phyloP scores from a whole-genome alignment of 2,888 invertebrate genomes.

The Dioctria rufipes region DNA sequence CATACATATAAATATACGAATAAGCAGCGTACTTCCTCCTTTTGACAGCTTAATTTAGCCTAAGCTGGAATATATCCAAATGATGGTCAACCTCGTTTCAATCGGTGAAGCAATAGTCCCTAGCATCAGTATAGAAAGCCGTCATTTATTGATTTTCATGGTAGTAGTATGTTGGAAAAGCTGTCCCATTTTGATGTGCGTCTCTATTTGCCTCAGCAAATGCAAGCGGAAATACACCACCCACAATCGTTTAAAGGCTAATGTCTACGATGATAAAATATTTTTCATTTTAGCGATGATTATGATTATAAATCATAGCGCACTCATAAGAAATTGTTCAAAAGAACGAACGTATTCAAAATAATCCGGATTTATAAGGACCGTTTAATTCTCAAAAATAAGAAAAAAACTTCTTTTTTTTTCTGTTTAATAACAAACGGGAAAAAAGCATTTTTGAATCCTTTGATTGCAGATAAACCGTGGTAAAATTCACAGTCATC shows the following conservation, averaged over 20 bases:
- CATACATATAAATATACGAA: not conserved
- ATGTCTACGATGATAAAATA: not conserved
- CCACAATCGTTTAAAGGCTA: no score
- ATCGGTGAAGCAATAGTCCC: not conserved
- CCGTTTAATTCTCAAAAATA: slow-evolving; percentile 22
- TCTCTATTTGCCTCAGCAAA: not conserved
- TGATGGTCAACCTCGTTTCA: not conserved
- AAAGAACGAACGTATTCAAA: slow-evolving; percentile 9
- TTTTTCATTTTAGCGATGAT: slow-evolving; percentile 38
- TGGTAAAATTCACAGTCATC: not conserved
- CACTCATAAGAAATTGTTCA: slow-evolving; percentile 24
- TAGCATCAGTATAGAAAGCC: not conserved
- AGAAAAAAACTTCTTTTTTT: not conserved
- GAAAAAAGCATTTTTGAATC: not conserved
- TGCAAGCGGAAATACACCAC: not conserved
- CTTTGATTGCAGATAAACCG: slow-evolving; percentile 36
- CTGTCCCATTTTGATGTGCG: not conserved
- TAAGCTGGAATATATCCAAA: not conserved
- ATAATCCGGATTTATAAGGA: slow-evolving; percentile 31
- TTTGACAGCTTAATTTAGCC: slow-evolving; percentile 39
- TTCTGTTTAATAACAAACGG: no score
- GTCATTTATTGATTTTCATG: slow-evolving; percentile 29
- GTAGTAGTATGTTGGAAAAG: not conserved
- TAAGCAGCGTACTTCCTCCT: slow-evolving; percentile 33
- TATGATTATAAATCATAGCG: slow-evolving; percentile 25